phyloP scores from a whole-genome alignment of 2,797 vertebrate species.

The Typhlichthys subterraneus region DNA sequence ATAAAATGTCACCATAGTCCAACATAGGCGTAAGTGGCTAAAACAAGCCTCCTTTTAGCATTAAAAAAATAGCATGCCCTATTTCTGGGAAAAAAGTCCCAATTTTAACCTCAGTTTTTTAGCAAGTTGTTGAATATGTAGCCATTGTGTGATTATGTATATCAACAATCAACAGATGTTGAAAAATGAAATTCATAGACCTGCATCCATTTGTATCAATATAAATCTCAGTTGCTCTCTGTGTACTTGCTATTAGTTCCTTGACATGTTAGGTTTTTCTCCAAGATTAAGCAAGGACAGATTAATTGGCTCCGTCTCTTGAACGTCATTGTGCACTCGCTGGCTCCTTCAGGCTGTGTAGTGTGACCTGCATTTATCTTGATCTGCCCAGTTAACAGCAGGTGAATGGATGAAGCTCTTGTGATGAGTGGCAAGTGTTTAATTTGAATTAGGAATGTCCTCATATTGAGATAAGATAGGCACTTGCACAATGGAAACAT shows the following conservation, averaged over 20 bases:
- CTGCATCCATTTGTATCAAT: neutral
- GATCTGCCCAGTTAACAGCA: conserved; percentile 25
- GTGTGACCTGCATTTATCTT: conserved; percentile 6
- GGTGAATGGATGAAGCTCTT: conserved; percentile 22
- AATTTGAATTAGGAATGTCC: conserved; percentile 22
- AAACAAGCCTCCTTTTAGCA: no score
- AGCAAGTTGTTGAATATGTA: neutral
- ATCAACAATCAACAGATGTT: conserved; percentile 6
- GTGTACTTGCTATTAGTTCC: conserved; percentile 1
- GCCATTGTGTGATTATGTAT: conserved; percentile 3
- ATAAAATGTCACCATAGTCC: no score
- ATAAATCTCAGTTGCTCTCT: conserved; percentile 3
- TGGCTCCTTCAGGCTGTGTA: conserved; percentile 10
- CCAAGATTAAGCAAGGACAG: conserved; percentile 10
- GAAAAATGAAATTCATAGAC: neutral
- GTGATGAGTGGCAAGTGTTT: conserved; percentile 4
- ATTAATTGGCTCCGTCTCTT: conserved; percentile 30
- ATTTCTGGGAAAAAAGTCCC: no score
- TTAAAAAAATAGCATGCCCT: no score
- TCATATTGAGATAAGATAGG: conserved; percentile 1
- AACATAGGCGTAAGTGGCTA: no score
- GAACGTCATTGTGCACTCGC: conserved; percentile 1
- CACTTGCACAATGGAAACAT: conserved; percentile 1
- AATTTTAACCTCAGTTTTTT: no score
- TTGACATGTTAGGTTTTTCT: conserved; percentile 13